Conservation (phyloP, 2,113 vertebrate genomes). For the Campylorhamphus procurvoides region DNA sequence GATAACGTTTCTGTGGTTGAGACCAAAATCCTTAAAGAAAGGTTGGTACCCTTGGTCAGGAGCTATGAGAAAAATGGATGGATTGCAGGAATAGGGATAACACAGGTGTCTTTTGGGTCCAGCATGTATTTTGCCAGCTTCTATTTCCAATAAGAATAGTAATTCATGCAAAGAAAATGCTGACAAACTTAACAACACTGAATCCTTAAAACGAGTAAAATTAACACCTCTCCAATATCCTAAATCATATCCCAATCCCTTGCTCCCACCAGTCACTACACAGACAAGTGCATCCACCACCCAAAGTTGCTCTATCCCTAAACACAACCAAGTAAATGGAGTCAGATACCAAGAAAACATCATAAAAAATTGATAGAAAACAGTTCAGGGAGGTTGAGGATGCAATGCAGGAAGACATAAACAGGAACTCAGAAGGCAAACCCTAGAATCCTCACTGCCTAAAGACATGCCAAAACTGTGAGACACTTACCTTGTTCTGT, state of each 20-base stretch:
- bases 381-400: background rate
- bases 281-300: background rate
- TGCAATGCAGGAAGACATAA: background rate
- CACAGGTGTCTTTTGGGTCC: background rate
- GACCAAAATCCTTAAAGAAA: background rate
- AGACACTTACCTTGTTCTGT: conserved; percentile 79
- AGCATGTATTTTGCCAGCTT: background rate
- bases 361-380: background rate
- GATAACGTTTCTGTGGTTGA: background rate
- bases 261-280: background rate
- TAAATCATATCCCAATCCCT: fast-evolving
- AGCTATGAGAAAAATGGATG: background rate
- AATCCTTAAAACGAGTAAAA: background rate
- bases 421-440: background rate
- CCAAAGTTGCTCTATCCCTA: background rate
- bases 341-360: background rate
- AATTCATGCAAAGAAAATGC: background rate
- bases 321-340: background rate
- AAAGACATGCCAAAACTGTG: background rate
- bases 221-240: background rate
- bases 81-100: background rate
- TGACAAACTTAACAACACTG: background rate
- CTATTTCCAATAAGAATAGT: background rate
- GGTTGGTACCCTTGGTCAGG: background rate
- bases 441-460: background rate